These are phyloP conservation scores for Calliphora vicina DNA, from an alignment of 1,140 invertebrate genomes.

Conservation along the genomic window DNA sequence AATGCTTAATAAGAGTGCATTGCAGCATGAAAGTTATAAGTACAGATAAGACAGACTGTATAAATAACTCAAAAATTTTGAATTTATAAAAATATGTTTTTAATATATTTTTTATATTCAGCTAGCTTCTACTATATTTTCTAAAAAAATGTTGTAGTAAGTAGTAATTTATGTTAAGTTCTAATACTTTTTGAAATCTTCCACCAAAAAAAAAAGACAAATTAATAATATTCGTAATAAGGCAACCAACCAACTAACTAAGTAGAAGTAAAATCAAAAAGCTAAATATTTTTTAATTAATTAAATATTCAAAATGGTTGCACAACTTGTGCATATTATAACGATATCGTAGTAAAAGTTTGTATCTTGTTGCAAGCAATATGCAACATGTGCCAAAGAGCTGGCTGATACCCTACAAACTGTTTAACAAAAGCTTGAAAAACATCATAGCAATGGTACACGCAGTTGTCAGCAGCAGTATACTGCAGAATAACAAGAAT, in stretches of 20 bases:
- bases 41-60: background rate
- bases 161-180: background rate
- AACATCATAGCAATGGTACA: too few species aligned
- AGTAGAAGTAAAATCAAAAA: background rate
- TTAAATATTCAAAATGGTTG: background rate
- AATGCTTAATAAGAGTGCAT: constrained; percentile 43
- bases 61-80: background rate
- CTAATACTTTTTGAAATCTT: too few species aligned
- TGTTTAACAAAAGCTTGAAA: too few species aligned
- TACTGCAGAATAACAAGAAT: too few species aligned
- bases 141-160: background rate
- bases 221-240: too few species aligned
- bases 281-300: background rate
- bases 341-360: too few species aligned
- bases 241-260: background rate
- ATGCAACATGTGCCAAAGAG: too few species aligned
- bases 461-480: too few species aligned
- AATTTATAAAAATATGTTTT: background rate
- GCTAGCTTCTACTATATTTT: too few species aligned
- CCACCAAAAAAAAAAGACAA: too few species aligned
- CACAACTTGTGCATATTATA: background rate
- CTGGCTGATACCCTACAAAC: too few species aligned
- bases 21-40: background rate
- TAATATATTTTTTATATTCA: background rate
- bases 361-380: too few species aligned